These are phyloP conservation scores for Amia ocellicauda DNA, from an alignment of 2,113 vertebrate species.

Conservation along the genomic window DNA sequence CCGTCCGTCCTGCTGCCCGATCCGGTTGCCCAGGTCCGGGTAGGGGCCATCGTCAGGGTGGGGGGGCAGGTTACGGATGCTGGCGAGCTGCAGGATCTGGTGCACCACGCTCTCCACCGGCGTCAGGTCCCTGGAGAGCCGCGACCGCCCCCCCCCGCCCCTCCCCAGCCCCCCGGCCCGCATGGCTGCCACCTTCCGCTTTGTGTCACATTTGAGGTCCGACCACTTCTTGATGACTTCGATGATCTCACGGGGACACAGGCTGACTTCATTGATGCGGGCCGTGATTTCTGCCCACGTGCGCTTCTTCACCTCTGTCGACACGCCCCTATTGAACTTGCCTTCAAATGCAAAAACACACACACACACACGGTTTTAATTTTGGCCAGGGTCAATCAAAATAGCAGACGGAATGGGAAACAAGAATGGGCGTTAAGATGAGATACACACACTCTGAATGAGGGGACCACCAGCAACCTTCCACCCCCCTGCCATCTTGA, in stretches of 20 bases:
- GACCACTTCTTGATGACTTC: conserved; percentile 76
- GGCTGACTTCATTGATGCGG: conserved; percentile 68
- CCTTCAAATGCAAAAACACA: conserved; percentile 30
- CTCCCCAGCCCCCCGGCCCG: conserved; percentile 43
- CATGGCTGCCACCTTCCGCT: conserved; percentile 65
- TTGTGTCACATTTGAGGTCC: conserved; percentile 70
- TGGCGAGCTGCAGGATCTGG: conserved; percentile 66
- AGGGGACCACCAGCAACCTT: no score
- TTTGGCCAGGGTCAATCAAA: no score
- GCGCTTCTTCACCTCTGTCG: conserved; percentile 60
- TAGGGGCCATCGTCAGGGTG: conserved; percentile 9
- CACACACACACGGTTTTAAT: neutral
- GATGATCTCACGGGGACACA: conserved; percentile 67
- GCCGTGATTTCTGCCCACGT: conserved; percentile 70
- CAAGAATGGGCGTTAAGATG: no score
- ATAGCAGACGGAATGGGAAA: no score
- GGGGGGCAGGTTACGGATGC: conserved; percentile 34
- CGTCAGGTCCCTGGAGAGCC: conserved; percentile 57
- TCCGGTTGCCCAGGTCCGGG: neutral
- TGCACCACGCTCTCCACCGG: conserved; percentile 64
- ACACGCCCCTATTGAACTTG: conserved; percentile 67
- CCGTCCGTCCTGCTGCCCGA: neutral
- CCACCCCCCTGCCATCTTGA: no score
- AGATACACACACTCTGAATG: no score
- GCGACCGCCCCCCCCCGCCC: conserved; percentile 38